These are phyloP conservation scores for Acanthoscelides obtectus DNA, from an alignment of 2,888 invertebrate genomes.

Conservation along the genomic window DNA sequence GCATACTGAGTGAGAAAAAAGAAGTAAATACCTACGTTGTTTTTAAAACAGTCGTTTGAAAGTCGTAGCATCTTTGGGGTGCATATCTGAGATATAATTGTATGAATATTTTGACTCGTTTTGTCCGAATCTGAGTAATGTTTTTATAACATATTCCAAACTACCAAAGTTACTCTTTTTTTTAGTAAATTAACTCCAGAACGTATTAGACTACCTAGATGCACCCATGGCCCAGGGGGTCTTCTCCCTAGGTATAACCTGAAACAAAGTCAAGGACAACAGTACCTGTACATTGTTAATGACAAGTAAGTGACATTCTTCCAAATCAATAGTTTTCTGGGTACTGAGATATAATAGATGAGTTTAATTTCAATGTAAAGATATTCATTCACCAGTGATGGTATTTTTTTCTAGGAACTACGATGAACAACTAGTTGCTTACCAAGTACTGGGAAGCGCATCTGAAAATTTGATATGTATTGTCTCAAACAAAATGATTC, in stretches of 20 bases:
- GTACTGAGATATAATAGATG: neutral
- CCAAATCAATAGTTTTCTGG: neutral
- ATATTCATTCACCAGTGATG: neutral
- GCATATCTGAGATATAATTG: too few relatives aligned
- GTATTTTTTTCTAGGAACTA: conserved; percentile 52
- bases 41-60: too few relatives aligned
- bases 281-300: conserved; percentile 57
- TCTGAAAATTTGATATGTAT: conserved; percentile 78
- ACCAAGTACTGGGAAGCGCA: conserved; percentile 70
- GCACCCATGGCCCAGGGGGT: conserved; percentile 66
- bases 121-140: too few relatives aligned
- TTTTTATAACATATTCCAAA: too few relatives aligned
- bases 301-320: conserved; percentile 35
- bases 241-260: conserved; percentile 77
- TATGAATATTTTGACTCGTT: too few relatives aligned
- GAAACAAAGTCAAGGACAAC: conserved; percentile 76
- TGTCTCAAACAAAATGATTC: conserved; percentile 68
- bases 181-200: conserved; percentile 64
- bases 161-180: too few relatives aligned
- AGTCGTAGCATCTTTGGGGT: too few relatives aligned
- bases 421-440: conserved; percentile 75
- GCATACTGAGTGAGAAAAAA: too few relatives aligned
- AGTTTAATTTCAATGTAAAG: neutral
- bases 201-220: conserved; percentile 66
- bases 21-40: too few relatives aligned